Conservation (phyloP, 2,113 vertebrate species). For the Oncorhynchus keta region DNA sequence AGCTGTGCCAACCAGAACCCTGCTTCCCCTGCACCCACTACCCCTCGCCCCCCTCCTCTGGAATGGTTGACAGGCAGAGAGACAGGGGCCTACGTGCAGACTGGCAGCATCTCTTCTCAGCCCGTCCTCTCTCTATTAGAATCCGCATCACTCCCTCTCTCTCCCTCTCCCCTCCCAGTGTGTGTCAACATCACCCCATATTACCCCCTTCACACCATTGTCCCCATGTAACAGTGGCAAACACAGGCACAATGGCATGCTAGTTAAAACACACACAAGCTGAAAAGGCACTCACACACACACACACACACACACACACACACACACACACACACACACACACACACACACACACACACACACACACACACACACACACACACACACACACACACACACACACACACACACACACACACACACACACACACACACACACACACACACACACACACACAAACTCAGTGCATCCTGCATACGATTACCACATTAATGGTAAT, state of each 20-base stretch:
- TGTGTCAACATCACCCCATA: constrained; percentile 58
- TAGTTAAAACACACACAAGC: constrained; percentile 13
- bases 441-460: constrained; percentile 21
- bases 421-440: constrained; percentile 24
- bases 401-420: constrained; percentile 18
- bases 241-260: constrained; percentile 22
- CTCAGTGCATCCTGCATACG: constrained; percentile 10
- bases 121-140: constrained; percentile 34
- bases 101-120: constrained; percentile 57
- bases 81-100: constrained; percentile 67
- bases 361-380: constrained; percentile 13
- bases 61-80: background rate
- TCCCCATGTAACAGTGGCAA: constrained; percentile 21
- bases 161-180: constrained; percentile 10
- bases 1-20: constrained; percentile 43
- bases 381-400: constrained; percentile 9
- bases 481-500: constrained; percentile 52
- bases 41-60: background rate
- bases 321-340: constrained; percentile 20
- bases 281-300: constrained; percentile 9
- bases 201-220: constrained; percentile 41
- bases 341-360: constrained; percentile 19
- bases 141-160: constrained; percentile 6
- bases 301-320: constrained; percentile 8
- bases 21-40: background rate